Conservation (phyloP, 1,140 invertebrate species). For the Medauroidea extradentata region DNA sequence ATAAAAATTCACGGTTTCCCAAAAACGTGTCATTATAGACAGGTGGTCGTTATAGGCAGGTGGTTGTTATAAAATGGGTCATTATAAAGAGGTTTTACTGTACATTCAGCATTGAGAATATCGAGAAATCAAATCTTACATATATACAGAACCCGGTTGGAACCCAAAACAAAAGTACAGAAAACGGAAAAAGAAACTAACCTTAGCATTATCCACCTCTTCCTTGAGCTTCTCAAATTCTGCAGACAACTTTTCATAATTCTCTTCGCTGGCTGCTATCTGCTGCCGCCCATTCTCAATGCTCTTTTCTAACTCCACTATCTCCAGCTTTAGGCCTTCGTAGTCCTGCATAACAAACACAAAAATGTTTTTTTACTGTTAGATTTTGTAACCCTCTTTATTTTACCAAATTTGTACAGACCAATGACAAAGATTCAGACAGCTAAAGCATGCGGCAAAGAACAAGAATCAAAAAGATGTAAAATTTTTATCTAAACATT, state of each 20-base stretch:
- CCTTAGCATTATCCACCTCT: conserved; percentile 47
- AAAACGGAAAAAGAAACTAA: conserved; percentile 11
- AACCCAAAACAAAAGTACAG: background rate
- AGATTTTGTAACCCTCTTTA: background rate
- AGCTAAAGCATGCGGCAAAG: no score
- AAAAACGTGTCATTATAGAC: no score
- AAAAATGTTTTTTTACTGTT: background rate
- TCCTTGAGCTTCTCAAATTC: conserved; percentile 48
- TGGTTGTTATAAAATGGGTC: no score
- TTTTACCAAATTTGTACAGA: background rate
- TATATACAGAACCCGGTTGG: no score
- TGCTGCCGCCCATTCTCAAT: conserved; percentile 61
- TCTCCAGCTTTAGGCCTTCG: conserved; percentile 75
- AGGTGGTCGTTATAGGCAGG: no score
- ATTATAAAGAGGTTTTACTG: no score
- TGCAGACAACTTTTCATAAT: conserved; percentile 49
- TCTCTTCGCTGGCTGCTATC: conserved; percentile 44
- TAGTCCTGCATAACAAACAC: conserved; percentile 52
- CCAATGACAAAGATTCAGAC: no score
- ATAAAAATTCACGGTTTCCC: no score
- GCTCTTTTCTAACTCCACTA: conserved; percentile 69
- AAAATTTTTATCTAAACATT: no score
- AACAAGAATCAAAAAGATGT: no score
- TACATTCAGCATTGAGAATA: no score
- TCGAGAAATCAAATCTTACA: no score